Conservation (phyloP, 2,797 vertebrate genomes). For the Meda fulgida region DNA sequence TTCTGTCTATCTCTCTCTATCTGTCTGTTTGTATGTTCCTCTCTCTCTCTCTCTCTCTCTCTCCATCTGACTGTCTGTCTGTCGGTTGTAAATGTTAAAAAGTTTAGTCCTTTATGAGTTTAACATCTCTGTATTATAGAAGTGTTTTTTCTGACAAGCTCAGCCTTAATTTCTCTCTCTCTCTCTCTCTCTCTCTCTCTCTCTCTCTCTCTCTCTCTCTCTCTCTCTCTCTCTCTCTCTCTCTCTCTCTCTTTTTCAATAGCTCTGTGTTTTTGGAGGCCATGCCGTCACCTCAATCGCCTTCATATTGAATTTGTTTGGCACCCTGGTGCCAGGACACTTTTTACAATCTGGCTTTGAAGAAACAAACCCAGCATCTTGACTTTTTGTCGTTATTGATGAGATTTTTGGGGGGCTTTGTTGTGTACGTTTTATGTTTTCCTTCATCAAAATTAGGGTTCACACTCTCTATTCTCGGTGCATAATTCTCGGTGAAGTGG, state of each 20-base stretch:
- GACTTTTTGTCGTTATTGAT: constrained; percentile 71
- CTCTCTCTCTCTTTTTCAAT: constrained; percentile 12
- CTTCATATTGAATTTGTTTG: constrained; percentile 49
- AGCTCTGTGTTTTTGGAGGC: constrained; percentile 14
- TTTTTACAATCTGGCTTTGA: constrained; percentile 53
- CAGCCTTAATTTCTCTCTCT: constrained; percentile 16
- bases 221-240: not conserved
- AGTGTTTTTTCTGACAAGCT: constrained; percentile 35
- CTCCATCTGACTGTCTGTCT: too few species aligned
- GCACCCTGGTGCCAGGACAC: constrained; percentile 35
- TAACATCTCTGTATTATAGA: constrained; percentile 4
- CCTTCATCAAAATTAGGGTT: constrained; percentile 64
- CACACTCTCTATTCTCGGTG: constrained; percentile 66
- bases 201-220: too few species aligned
- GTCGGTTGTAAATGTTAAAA: too few species aligned
- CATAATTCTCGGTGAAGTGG: constrained; percentile 70
- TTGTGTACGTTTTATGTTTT: constrained; percentile 60
- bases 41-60: fast-evolving
- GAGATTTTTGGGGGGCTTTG: constrained; percentile 63
- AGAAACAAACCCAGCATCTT: constrained; percentile 46
- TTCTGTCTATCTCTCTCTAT: fast-evolving
- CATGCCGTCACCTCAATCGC: constrained; percentile 27
- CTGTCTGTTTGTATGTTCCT: too few species aligned
- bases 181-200: too few species aligned
- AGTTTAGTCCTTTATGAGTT: not conserved